Evolutionary conservation across 2,797 vertebrate species (phyloP).

Genomic region (Benthosema pterotum): DNA sequence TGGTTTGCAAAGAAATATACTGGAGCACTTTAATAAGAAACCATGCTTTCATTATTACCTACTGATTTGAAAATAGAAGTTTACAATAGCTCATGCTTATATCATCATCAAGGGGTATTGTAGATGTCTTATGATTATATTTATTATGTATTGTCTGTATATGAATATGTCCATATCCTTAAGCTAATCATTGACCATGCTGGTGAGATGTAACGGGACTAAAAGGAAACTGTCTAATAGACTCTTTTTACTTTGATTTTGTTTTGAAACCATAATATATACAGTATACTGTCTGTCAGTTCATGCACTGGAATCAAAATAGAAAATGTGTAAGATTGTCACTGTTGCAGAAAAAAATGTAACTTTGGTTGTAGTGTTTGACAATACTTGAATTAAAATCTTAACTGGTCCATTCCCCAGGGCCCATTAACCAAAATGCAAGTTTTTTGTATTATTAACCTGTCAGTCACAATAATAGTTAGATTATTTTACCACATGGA

Average conservation of each 20-base stretch:
- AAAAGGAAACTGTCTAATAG: conserved; percentile 12
- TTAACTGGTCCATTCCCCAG: not conserved
- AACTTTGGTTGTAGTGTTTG: conserved; percentile 8
- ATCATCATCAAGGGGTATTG: not conserved
- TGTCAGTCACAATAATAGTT: too few relatives aligned
- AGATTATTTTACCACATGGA: too few relatives aligned
- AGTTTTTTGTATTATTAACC: too few relatives aligned
- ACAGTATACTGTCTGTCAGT: conserved; percentile 19
- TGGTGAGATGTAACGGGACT: conserved; percentile 7
- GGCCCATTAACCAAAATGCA: too few relatives aligned
- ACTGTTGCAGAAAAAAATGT: conserved; percentile 34
- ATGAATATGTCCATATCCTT: conserved; percentile 33
- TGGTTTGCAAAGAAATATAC: not conserved
- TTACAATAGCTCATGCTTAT: conserved; percentile 8
- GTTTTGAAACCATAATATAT: conserved; percentile 16
- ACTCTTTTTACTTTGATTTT: conserved; percentile 8
- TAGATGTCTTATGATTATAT: conserved; percentile 37
- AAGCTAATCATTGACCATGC: conserved; percentile 27
- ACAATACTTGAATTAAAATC: conserved; percentile 20
- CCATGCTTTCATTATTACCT: not conserved
- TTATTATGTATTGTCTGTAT: conserved; percentile 32
- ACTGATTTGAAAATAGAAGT: not conserved
- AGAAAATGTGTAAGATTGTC: conserved; percentile 10
- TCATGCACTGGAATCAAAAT: conserved; percentile 58
- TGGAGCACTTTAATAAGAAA: conserved; percentile 2